Evolutionary conservation across 2,888 invertebrate genomes (phyloP).

Genomic region (Mellilla xanthometata): DNA sequence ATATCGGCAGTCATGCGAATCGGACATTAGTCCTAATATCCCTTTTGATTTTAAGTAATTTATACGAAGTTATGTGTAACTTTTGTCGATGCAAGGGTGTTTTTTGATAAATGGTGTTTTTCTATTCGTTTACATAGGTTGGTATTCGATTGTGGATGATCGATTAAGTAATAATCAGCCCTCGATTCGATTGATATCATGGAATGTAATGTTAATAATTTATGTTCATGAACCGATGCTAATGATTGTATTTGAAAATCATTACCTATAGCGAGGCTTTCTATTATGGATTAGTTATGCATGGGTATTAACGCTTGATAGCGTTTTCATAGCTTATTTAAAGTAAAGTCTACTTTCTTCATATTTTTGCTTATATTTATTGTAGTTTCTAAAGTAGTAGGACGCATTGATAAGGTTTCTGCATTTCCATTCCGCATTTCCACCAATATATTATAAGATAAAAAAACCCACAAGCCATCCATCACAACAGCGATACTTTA

Average conservation of each 20-base stretch:
- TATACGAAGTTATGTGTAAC: conserved; percentile 69
- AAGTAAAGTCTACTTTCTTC: too few species aligned
- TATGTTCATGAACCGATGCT: conserved; percentile 16
- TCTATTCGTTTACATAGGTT: conserved; percentile 67
- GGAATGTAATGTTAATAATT: conserved; percentile 12
- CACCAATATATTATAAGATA: too few species aligned
- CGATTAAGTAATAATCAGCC: conserved; percentile 54
- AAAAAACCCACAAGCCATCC: too few species aligned
- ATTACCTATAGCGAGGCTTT: conserved; percentile 9
- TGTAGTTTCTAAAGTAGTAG: too few species aligned
- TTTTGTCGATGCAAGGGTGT: conserved; percentile 48
- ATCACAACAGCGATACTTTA: too few species aligned
- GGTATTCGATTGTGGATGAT: conserved; percentile 63
- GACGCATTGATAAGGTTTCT: too few species aligned
- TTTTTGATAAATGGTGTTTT: conserved; percentile 66
- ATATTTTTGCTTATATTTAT: too few species aligned
- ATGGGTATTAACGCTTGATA: neutral
- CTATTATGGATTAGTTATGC: conserved; percentile 5
- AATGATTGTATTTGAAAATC: conserved; percentile 14
- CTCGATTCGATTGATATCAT: conserved; percentile 37
- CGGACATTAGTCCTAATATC: conserved; percentile 74
- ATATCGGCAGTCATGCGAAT: conserved; percentile 72
- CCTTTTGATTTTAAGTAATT: conserved; percentile 81
- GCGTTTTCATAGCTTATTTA: conserved; percentile 11
- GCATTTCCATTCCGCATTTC: too few species aligned